Conservation (phyloP, 1,140 invertebrate genomes). For the Heliconius congener region DNA sequence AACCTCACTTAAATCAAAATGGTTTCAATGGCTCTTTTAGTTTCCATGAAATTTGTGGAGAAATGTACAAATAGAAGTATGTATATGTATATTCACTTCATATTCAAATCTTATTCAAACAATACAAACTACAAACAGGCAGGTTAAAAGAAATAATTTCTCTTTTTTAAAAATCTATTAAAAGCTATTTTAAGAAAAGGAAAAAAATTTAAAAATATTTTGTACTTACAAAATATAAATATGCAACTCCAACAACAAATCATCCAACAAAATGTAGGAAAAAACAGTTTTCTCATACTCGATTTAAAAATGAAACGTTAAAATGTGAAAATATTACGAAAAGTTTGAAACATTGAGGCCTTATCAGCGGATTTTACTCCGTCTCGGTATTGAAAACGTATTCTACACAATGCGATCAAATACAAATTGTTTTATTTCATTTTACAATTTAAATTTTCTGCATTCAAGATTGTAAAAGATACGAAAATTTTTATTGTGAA, state of each 20-base stretch:
- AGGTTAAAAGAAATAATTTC: too few relatives aligned
- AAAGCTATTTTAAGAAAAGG: background rate
- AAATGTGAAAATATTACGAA: background rate
- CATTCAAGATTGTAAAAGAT: background rate
- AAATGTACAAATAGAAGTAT: too few relatives aligned
- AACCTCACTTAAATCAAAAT: too few relatives aligned
- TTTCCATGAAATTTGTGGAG: too few relatives aligned
- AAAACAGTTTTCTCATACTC: background rate
- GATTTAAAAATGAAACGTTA: background rate
- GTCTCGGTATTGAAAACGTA: conserved; percentile 23
- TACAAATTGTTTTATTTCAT: conserved; percentile 4
- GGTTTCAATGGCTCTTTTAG: too few relatives aligned
- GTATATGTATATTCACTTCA: too few relatives aligned
- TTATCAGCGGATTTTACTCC: conserved; percentile 38
- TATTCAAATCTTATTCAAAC: too few relatives aligned
- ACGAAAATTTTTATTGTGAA: too few relatives aligned
- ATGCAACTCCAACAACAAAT: background rate
- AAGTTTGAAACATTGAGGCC: conserved; percentile 13
- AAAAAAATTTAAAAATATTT: background rate
- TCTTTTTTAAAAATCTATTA: too few relatives aligned
- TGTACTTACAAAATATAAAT: background rate
- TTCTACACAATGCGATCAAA: conserved; percentile 17
- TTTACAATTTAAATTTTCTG: background rate
- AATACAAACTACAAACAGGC: too few relatives aligned
- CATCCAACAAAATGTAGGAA: background rate